Evolutionary conservation across 2,888 invertebrate species (phyloP).

Genomic region (Phorcus lineatus): DNA sequence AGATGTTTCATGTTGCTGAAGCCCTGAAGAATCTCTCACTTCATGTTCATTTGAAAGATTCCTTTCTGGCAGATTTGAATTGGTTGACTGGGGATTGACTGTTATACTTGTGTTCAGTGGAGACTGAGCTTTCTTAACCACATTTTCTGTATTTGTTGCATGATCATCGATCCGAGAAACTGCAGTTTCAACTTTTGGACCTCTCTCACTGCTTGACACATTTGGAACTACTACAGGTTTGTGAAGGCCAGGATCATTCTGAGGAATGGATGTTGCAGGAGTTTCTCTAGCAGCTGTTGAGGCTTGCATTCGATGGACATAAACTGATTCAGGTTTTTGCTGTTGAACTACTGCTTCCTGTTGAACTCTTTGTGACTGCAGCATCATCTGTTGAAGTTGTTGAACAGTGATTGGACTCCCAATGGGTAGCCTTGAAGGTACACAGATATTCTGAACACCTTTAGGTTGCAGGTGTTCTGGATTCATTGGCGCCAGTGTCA

Average conservation of each 20-base stretch:
- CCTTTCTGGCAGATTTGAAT: too few relatives aligned
- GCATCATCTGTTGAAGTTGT: constrained; percentile 6
- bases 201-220: not conserved
- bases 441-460: not conserved
- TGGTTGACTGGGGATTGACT: not conserved
- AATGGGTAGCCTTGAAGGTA: not conserved
- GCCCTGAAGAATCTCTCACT: not conserved
- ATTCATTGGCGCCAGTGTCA: not conserved
- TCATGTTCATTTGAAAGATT: too few relatives aligned
- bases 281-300: not conserved
- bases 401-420: constrained; percentile 8
- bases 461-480: not conserved
- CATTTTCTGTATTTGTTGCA: not conserved
- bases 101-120: not conserved
- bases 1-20: not conserved
- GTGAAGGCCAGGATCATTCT: not conserved
- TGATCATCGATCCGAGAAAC: not conserved
- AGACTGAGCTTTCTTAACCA: too few relatives aligned
- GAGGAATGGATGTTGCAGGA: not conserved
- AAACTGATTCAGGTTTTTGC: not conserved
- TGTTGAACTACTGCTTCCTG: not conserved
- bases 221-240: not conserved
- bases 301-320: too few relatives aligned
- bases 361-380: not conserved
- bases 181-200: not conserved